These are phyloP conservation scores for Meandrina meandrites DNA, from an alignment of 92 coral and sea anemone genomes.

Conservation along the genomic window DNA sequence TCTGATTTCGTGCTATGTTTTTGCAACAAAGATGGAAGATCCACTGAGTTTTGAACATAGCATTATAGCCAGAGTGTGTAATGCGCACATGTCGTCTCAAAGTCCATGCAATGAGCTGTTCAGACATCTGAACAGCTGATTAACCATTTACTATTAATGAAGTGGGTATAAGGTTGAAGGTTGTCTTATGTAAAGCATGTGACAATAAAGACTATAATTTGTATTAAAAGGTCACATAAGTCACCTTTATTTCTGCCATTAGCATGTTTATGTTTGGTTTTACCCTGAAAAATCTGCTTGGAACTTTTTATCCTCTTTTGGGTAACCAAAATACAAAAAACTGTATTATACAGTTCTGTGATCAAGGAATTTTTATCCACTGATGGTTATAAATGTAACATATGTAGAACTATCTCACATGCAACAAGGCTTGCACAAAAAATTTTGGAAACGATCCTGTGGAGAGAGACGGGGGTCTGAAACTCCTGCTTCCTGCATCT, in stretches of 20 bases:
- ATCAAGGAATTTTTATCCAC: no score
- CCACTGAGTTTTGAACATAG: neutral
- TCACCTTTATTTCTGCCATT: neutral
- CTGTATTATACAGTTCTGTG: no score
- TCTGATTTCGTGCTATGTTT: neutral
- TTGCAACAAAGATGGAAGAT: neutral
- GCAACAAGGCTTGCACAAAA: no score
- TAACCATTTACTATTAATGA: neutral
- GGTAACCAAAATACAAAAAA: no score
- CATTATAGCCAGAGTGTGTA: neutral
- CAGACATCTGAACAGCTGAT: neutral
- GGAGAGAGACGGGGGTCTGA: no score
- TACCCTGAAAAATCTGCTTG: neutral
- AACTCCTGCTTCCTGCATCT: no score
- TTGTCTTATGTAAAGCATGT: conserved; percentile 1
- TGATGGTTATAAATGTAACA: no score
- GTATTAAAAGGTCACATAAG: neutral
- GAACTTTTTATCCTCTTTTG: neutral
- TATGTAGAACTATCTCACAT: no score
- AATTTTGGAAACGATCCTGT: no score
- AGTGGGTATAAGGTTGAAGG: no score
- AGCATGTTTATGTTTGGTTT: neutral
- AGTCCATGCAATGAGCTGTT: neutral
- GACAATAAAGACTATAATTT: neutral
- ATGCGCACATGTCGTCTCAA: neutral